Percentiles rank a stretch among this genome's conserved stretches.
phyloP scores from a whole-genome alignment of 1,140 invertebrate species.

The Drosophila nebulosa region DNA sequence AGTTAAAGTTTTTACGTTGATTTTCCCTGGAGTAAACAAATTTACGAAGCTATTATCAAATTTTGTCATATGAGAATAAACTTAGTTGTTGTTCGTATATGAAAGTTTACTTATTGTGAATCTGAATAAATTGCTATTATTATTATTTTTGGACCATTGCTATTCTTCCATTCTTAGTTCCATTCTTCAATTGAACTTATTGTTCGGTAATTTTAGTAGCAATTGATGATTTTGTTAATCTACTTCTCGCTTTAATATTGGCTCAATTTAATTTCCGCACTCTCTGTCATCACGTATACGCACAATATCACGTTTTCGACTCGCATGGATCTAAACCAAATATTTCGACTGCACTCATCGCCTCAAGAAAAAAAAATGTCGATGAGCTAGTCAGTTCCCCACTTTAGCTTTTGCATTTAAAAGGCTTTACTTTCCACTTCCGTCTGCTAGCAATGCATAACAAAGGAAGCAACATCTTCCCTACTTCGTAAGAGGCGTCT shows the following conservation, averaged over 20 bases:
- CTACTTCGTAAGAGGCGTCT: background rate
- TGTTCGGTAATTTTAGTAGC: no score
- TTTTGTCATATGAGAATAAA: constrained; percentile 40
- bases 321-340: constrained; percentile 21
- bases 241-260: background rate
- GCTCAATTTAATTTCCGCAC: constrained; percentile 44
- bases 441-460: constrained; percentile 2
- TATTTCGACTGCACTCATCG: constrained; percentile 37
- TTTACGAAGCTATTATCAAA: constrained; percentile 45
- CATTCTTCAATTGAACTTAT: no score
- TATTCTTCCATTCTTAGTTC: no score
- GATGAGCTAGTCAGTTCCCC: background rate
- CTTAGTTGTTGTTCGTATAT: constrained; percentile 19
- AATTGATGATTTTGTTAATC: no score
- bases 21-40: constrained; percentile 34
- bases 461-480: background rate
- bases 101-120: background rate
- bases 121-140: background rate
- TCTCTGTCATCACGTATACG: constrained; percentile 33
- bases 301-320: constrained; percentile 40
- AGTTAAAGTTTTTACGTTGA: constrained; percentile 45
- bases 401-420: constrained; percentile 34
- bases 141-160: no score
- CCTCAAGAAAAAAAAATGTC: constrained; percentile 2
- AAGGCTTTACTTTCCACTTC: constrained; percentile 30